A percentile compares a stretch with the other conserved stretches of the same genome.
Conservation (phyloP, 1,140 invertebrate genomes). For the Zeugodacus cucurbitae region DNA sequence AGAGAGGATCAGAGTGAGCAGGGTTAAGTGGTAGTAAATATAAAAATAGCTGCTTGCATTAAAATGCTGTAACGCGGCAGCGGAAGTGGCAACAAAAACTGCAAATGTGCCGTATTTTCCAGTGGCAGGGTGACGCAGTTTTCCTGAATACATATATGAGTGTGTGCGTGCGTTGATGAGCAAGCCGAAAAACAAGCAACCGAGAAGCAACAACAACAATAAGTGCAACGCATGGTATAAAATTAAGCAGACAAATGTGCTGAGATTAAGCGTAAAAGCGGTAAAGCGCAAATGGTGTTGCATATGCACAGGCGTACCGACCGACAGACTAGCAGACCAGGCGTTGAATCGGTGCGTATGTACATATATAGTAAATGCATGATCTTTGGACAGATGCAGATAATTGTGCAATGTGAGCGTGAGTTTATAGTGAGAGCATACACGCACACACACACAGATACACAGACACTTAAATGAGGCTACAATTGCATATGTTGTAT, state of each 20-base stretch:
- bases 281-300: conserved; percentile 29
- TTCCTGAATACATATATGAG: background rate
- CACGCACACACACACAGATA: background rate
- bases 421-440: background rate
- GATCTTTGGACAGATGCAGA: background rate
- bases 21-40: background rate
- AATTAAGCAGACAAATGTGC: conserved; percentile 39
- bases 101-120: background rate
- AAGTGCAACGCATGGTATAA: background rate
- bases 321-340: background rate
- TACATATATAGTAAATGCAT: too few species aligned
- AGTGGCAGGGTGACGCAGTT: background rate
- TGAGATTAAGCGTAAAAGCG: conserved; percentile 32
- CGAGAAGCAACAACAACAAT: background rate
- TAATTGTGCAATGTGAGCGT: background rate
- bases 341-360: background rate
- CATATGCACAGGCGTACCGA: conserved; percentile 3
- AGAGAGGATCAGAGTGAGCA: background rate
- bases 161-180: background rate
- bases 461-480: fast-evolving
- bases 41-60: conserved; percentile 7
- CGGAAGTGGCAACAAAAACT: background rate
- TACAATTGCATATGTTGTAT: background rate
- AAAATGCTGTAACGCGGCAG: background rate
- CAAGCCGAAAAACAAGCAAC: conserved; percentile 8